A percentile compares a stretch with the other conserved stretches of the same genome.
These are phyloP conservation scores for Brachyistius frenatus DNA, from an alignment of 2,113 vertebrate genomes.

Conservation along the genomic window DNA sequence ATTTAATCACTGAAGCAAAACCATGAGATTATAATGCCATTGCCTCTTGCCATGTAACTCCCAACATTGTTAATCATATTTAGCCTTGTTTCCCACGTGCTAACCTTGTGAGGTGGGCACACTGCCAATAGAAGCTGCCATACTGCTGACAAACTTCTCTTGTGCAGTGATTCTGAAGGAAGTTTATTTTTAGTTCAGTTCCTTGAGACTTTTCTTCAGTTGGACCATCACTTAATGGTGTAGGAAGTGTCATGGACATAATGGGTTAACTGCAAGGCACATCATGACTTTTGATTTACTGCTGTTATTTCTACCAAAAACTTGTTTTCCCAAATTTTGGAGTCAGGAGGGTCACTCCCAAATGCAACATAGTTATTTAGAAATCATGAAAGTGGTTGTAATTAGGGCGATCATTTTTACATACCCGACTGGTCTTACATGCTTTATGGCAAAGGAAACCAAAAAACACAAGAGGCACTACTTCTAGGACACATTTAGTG, in stretches of 20 bases:
- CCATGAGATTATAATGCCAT: no score
- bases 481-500: no score
- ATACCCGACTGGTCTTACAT: no score
- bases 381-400: background rate
- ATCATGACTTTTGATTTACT: no score
- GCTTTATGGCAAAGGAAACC: no score
- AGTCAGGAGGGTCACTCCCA: no score
- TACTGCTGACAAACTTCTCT: background rate
- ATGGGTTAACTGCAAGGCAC: no score
- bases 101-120: background rate
- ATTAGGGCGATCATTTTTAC: no score
- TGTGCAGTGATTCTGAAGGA: background rate
- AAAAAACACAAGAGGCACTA: no score
- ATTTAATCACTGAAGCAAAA: background rate
- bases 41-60: background rate
- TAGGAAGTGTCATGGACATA: no score
- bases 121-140: conserved; percentile 1
- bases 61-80: background rate
- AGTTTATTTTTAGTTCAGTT: conserved; percentile 18
- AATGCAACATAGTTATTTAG: background rate
- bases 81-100: background rate
- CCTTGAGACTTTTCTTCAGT: background rate
- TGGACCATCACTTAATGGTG: background rate
- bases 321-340: no score
- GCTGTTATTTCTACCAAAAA: no score